Evolutionary conservation across 1,140 invertebrate genomes (phyloP).

Genomic region (Scylla paramamosain): DNA sequence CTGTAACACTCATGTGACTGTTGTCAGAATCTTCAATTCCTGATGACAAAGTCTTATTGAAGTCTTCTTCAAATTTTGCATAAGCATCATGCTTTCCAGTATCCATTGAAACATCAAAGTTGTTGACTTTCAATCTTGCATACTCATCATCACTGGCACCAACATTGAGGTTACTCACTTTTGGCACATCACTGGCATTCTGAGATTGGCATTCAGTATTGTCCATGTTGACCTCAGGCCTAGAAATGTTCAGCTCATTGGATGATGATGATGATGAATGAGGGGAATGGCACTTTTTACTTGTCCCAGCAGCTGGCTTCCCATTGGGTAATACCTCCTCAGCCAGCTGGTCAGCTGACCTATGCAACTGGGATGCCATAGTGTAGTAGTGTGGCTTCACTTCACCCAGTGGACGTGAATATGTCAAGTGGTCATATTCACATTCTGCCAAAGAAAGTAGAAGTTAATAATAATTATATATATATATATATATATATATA

Average conservation of each 20-base stretch:
- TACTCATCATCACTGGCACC: constrained; percentile 68
- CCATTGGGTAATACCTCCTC: background rate
- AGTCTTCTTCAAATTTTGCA: constrained; percentile 71
- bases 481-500: background rate
- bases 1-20: constrained; percentile 45
- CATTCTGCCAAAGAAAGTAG: constrained; percentile 82
- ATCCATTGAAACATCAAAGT: constrained; percentile 59
- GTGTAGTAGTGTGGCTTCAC: constrained; percentile 90
- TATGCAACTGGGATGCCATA: constrained; percentile 81
- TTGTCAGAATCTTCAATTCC: constrained; percentile 52
- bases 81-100: constrained; percentile 69
- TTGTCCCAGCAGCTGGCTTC: constrained; percentile 37
- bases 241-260: constrained; percentile 68
- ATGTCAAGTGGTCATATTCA: constrained; percentile 93
- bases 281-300: constrained; percentile 32
- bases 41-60: constrained; percentile 55
- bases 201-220: constrained; percentile 25
- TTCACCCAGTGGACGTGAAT: constrained; percentile 87
- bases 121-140: constrained; percentile 64
- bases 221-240: constrained; percentile 49
- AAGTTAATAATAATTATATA: background rate
- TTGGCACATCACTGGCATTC: constrained; percentile 46
- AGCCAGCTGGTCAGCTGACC: constrained; percentile 62
- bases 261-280: constrained; percentile 66
- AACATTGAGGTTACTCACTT: constrained; percentile 57